Evolutionary conservation across 2,888 invertebrate species (phyloP), one percentile per base, ranked within the genome.

Genomic region (Eustalomyia histrio): DNA sequence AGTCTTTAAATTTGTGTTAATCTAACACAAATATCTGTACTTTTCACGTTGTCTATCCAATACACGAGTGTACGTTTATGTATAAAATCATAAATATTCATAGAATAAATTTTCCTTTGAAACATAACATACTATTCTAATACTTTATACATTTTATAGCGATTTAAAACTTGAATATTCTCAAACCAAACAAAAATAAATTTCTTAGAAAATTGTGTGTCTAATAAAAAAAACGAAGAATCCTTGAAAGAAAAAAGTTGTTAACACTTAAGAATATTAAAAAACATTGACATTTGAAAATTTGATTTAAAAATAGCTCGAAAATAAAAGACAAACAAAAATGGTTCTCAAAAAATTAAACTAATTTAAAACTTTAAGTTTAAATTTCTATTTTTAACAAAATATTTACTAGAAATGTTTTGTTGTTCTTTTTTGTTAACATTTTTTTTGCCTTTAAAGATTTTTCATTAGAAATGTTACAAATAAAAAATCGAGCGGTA

Each of bases 401-500:
- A n/a, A 43, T 35, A 7, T 35, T 35, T 35, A 12, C 8, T 35
- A 1, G 8, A 10, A 35, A 16, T 43, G 53, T 17, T 68, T 60
- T 3, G 9, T 16, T 17, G 8, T 61, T 43, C 17, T 29, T 6
- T 29, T 57, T 29, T n/a, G n/a, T 29, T 57, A 35, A 35, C 35
- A 10, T 39, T 39, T 12, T 14, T 2, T 3, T 39, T 39, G 39
- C 39, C 39, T 39, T 39, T 39, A 14, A 39, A 12, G 39, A 12
- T 12, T 39, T 39, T 39, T 39, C 12, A 1, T 12, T 39, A 0
- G 39, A 39, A 29, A 29, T 29, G 7, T 29, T 29, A 6, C 14
- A 14, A 53, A 17, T 9, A 63, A 43, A 63, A 52, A 69, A 43
- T 47, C 50, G 18, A 75, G 80, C 75, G 71, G 80, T 60, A 61